Percentiles rank a stretch among this genome's conserved stretches.
Evolutionary conservation across 2,888 invertebrate species (phyloP).

Genomic region (Cephus runcator): DNA sequence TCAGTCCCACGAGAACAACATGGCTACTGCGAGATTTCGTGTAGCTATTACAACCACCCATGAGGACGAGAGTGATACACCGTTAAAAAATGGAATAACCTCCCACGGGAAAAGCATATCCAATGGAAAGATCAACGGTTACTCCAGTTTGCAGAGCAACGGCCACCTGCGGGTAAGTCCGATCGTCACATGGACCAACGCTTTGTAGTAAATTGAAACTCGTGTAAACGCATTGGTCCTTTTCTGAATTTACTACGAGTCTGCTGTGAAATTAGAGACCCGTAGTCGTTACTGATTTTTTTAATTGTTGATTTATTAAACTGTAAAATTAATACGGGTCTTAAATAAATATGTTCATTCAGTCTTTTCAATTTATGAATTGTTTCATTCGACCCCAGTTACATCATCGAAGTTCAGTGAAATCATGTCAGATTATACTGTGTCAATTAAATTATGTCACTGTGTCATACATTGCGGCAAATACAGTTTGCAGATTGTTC

Average conservation of each 20-base stretch:
- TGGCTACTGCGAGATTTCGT: slow-evolving; percentile 28
- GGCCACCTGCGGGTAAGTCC: slow-evolving; percentile 47
- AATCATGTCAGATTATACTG: background rate
- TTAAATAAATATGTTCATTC: background rate
- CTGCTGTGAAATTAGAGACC: background rate
- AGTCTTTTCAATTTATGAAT: background rate
- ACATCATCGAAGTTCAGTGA: background rate
- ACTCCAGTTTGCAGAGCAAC: slow-evolving; percentile 35
- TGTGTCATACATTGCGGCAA: background rate
- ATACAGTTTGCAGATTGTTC: background rate
- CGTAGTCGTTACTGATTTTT: background rate
- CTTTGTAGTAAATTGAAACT: background rate
- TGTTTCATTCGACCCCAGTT: background rate
- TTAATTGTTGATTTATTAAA: background rate
- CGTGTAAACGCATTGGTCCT: background rate
- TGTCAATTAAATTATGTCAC: background rate
- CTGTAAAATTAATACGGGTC: background rate
- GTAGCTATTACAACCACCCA: slow-evolving; percentile 19
- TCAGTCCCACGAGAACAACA: slow-evolving; percentile 14
- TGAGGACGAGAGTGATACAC: slow-evolving; percentile 12
- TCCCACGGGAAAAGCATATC: slow-evolving; percentile 27
- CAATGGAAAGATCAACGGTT: slow-evolving; percentile 46
- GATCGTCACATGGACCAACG: background rate
- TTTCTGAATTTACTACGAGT: background rate
- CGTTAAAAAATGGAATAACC: slow-evolving; percentile 32